Evolutionary conservation across 2,113 vertebrate genomes (phyloP).

Genomic region (Pterocles orientalis): DNA sequence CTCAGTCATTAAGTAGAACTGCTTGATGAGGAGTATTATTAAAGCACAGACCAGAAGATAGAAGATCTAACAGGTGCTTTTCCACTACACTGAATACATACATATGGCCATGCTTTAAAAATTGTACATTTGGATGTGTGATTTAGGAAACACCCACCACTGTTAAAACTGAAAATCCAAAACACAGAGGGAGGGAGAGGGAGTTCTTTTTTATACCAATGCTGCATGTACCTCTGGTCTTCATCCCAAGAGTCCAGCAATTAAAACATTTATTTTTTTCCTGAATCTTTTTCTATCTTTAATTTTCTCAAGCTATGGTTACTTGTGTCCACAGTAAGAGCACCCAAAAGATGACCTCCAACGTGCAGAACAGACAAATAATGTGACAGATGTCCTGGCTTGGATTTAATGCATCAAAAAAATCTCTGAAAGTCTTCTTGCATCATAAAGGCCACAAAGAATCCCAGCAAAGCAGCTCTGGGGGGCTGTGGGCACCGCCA

Average conservation of each 20-base stretch:
- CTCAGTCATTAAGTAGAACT: background rate
- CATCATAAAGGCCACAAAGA: background rate
- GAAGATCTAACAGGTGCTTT: background rate
- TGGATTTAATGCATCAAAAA: background rate
- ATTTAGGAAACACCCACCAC: background rate
- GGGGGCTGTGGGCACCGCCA: rapidly evolving
- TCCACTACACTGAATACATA: background rate
- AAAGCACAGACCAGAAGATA: background rate
- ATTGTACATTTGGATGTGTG: background rate
- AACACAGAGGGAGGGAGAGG: background rate
- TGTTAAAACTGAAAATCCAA: background rate
- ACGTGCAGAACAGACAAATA: background rate
- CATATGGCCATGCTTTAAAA: background rate
- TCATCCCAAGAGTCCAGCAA: background rate
- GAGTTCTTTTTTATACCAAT: background rate
- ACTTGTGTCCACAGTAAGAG: background rate
- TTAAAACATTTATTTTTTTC: background rate
- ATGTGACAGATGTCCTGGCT: background rate
- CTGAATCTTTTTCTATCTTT: background rate
- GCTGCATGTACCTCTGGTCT: background rate
- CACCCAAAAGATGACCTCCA: background rate
- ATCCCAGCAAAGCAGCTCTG: background rate
- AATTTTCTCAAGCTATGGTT: background rate
- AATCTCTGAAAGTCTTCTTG: background rate
- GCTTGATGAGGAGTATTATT: background rate